Evolutionary conservation across 2,888 invertebrate species (phyloP).

Genomic region (Spodoptera littoralis): DNA sequence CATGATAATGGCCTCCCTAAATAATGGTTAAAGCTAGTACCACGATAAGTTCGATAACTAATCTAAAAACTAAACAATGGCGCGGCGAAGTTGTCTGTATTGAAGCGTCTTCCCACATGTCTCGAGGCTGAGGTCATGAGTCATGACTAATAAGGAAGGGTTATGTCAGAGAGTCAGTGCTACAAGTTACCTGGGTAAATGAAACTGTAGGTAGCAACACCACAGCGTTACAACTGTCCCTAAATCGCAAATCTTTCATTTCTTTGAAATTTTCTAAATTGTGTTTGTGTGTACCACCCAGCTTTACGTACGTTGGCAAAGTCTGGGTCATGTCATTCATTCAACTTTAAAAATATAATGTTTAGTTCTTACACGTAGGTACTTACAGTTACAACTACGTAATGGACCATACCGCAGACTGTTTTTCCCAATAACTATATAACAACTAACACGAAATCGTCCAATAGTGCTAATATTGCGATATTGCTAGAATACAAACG

Average conservation of each 20-base stretch:
- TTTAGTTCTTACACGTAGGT: no score
- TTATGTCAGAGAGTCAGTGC: slow-evolving; percentile 35
- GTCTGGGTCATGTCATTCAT: no score
- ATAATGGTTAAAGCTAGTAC: slow-evolving; percentile 8
- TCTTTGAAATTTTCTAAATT: no score
- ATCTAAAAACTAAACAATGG: slow-evolving; percentile 40
- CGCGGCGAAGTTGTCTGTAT: slow-evolving; percentile 26
- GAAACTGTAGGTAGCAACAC: slow-evolving; percentile 11
- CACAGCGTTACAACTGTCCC: neutral
- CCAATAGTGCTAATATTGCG: slow-evolving; percentile 8
- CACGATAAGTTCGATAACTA: slow-evolving; percentile 28
- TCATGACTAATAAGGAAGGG: slow-evolving; percentile 39
- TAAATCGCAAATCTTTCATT: no score
- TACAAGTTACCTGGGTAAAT: slow-evolving; percentile 7
- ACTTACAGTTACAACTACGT: no score
- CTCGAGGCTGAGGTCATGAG: slow-evolving; percentile 41
- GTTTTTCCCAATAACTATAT: slow-evolving; percentile 1
- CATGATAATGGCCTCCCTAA: neutral
- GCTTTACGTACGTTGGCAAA: no score
- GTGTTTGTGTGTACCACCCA: no score
- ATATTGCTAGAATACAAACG: slow-evolving; percentile 5
- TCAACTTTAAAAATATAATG: neutral
- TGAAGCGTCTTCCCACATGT: slow-evolving; percentile 49
- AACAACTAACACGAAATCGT: neutral
- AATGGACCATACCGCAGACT: no score